Evolutionary conservation across 2,113 vertebrate species (phyloP), one percentile per base, ranked within the genome.

Genomic region (Nothoprocta pentlandii): DNA sequence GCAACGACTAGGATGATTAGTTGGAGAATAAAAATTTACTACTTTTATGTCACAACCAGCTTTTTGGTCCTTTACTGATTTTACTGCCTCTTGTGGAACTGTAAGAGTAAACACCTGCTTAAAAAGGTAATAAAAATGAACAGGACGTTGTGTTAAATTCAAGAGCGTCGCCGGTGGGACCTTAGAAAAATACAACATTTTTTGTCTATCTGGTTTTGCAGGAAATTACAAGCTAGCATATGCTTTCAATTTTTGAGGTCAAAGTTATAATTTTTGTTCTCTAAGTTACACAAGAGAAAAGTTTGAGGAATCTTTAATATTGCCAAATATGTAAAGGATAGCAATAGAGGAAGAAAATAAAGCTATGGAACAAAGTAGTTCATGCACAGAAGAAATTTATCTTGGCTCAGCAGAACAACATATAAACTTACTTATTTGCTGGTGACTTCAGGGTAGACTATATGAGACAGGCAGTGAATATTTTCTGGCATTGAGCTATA

Each of bases 171-270:
- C 74, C 0, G 0, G 70, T 25, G 56, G 44, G 25, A 56, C 46
- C 77, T 92, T 94, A 78, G 44, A 85, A 92, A 95, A 94, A 79
- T 74, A 76, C 8, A 23, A 44, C 62, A 67, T 95, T 94, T 93
- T 93, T 94, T 84, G 71, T 78, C 70, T 85, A 42, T 87, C 74
- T 83, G 34, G 85, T 93, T 95, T 94, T 95, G 67, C 74, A 78
- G 80, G 73, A 94, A 96, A 94, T 96, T 30, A 92, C 77, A 96
- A 92, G 78, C 66, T 68, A 85, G 44, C 97, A 97, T 97, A 91
- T 97, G 96, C 90, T 98, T 97, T 94, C 86, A 94, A 95, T 97
- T 97, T 93, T 58, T 85, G 78, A 79, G 93, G 93, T 95, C 91
- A 96, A 87, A 92, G 89, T 91, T 92, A 66, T 51, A 91, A 92